Evolutionary conservation across 2,888 invertebrate genomes (phyloP).

Genomic region (Monoplex corrugatus): DNA sequence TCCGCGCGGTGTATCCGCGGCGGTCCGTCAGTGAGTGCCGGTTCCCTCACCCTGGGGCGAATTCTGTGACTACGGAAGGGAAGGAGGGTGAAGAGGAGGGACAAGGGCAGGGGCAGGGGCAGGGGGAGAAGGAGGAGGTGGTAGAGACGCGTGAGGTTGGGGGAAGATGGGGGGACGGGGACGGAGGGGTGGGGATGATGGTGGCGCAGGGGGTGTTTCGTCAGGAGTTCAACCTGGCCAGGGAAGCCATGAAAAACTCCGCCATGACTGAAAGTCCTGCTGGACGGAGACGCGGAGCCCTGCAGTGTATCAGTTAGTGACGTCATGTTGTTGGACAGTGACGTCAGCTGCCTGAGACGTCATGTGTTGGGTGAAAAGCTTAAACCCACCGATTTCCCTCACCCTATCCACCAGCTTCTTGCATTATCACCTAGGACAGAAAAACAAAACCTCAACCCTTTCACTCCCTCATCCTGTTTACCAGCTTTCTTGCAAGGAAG

Average conservation of each 20-base stretch:
- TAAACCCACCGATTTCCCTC: background rate
- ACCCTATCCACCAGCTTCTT: background rate
- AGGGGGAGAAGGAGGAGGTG: conserved; percentile 59
- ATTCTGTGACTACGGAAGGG: no score
- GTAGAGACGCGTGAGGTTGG: conserved; percentile 88
- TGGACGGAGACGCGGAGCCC: conserved; percentile 63
- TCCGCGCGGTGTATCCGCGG: conserved; percentile 54
- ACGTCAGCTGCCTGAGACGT: background rate
- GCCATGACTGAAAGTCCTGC: conserved; percentile 83
- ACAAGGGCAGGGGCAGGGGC: no score
- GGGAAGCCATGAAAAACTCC: conserved; percentile 47
- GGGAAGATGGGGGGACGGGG: conserved; percentile 64
- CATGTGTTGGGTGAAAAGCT: background rate
- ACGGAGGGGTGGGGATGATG: conserved; percentile 33
- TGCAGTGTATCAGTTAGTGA: conserved; percentile 45
- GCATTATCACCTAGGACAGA: background rate
- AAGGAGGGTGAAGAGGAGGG: conserved; percentile 73
- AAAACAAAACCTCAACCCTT: background rate
- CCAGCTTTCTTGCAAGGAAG: background rate
- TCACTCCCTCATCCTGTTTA: background rate
- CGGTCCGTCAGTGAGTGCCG: conserved; percentile 52
- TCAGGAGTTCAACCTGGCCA: no score
- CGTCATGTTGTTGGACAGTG: background rate
- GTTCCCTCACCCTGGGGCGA: conserved; percentile 41
- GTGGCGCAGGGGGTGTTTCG: no score